Evolutionary conservation across 2,797 vertebrate genomes (phyloP).

Genomic region (Tauraco hartlaubi): DNA sequence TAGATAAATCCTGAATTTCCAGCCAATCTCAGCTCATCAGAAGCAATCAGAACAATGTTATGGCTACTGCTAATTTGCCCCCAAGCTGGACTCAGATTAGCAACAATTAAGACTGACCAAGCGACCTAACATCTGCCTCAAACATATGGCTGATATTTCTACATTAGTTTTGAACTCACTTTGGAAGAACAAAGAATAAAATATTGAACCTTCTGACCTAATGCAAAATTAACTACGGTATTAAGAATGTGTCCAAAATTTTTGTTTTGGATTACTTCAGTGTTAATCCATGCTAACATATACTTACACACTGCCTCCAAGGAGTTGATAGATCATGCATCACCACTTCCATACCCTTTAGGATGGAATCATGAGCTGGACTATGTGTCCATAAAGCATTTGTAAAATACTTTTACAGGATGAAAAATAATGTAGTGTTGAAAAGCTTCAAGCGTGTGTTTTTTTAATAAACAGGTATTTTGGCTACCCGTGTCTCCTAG

Average conservation of each 20-base stretch:
- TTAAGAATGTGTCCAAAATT: not conserved
- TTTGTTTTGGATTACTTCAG: not conserved
- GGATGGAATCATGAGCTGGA: not conserved
- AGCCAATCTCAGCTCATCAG: not conserved
- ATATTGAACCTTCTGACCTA: not conserved
- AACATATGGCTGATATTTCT: not conserved
- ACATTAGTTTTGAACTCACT: not conserved
- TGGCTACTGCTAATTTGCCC: not conserved
- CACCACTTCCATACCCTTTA: not conserved
- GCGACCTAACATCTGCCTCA: not conserved
- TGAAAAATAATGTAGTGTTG: not conserved
- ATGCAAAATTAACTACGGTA: not conserved
- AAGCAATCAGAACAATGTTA: not conserved
- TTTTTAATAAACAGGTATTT: not conserved
- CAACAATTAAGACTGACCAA: not conserved
- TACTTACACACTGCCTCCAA: not conserved
- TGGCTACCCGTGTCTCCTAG: not conserved
- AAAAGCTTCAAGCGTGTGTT: not conserved
- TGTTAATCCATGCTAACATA: not conserved
- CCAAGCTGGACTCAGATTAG: not conserved
- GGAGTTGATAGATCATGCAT: not conserved
- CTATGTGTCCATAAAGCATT: not conserved
- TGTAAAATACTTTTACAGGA: not conserved
- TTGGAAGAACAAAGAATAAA: not conserved
- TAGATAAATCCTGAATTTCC: not conserved